These are phyloP conservation scores for Candoia aspera DNA, from an alignment of 2,113 vertebrate genomes.

Conservation along the genomic window DNA sequence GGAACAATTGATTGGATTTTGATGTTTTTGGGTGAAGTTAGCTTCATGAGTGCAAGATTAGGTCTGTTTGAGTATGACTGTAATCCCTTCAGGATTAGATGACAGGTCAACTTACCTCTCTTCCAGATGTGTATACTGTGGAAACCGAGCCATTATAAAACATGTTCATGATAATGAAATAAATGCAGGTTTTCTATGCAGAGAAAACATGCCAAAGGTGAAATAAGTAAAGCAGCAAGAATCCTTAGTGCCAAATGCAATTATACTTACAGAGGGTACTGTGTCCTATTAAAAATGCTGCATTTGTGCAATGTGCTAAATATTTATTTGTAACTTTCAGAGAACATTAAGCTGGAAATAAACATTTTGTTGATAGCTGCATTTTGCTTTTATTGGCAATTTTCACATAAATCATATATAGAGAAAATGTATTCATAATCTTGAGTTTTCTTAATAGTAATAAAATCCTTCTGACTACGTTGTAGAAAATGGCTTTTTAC, in stretches of 20 bases:
- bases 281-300: slow-evolving; percentile 67
- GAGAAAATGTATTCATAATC: slow-evolving; percentile 83
- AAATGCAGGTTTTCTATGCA: background rate
- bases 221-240: background rate
- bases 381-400: slow-evolving; percentile 81
- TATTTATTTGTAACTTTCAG: slow-evolving; percentile 67
- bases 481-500: slow-evolving; percentile 83
- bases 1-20: too few relatives aligned
- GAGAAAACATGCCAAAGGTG: background rate
- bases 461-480: slow-evolving; percentile 82
- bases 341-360: slow-evolving; percentile 76
- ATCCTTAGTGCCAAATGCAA: slow-evolving; percentile 23
- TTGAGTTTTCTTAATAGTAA: slow-evolving; percentile 77
- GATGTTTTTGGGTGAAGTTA: too few relatives aligned
- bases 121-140: background rate
- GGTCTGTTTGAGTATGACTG: background rate
- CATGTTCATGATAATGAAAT: background rate
- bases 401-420: slow-evolving; percentile 81
- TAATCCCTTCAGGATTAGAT: background rate
- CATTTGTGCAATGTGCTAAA: slow-evolving; percentile 45
- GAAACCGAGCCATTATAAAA: background rate
- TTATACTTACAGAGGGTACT: slow-evolving; percentile 57
- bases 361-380: slow-evolving; percentile 78
- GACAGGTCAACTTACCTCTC: background rate
- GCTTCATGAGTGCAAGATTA: background rate